These are phyloP conservation scores for Branchipolynoe longqiensis DNA, from an alignment of 2,888 invertebrate species.

Conservation along the genomic window DNA sequence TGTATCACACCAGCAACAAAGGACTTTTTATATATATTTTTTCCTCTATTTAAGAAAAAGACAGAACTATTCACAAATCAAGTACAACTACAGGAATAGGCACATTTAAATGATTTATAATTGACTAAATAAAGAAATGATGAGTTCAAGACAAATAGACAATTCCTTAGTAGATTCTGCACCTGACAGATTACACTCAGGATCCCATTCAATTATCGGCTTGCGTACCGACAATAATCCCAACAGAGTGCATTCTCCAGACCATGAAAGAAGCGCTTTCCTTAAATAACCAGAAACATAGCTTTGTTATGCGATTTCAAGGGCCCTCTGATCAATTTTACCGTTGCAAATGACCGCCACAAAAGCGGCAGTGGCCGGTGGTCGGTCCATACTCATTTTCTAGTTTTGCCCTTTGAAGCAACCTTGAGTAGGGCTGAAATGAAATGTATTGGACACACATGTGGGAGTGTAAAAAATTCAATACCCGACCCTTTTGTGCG, in stretches of 20 bases:
- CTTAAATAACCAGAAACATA: conserved; percentile 44
- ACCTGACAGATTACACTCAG: conserved; percentile 37
- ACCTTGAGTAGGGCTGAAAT: conserved; percentile 30
- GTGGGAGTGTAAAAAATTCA: conserved; percentile 49
- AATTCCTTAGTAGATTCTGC: no score
- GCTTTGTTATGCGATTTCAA: conserved; percentile 51
- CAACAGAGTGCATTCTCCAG: conserved; percentile 33
- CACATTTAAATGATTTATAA: no score
- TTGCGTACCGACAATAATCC: conserved; percentile 1
- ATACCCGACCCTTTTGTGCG: conserved; percentile 31
- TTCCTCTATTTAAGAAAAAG: no score
- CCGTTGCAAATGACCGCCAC: conserved; percentile 34
- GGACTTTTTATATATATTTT: no score
- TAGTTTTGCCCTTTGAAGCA: conserved; percentile 36
- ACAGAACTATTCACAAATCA: no score
- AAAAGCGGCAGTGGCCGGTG: conserved; percentile 2
- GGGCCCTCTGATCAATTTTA: conserved; percentile 51
- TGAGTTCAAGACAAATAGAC: no score
- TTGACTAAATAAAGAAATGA: no score
- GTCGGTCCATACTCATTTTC: conserved; percentile 23
- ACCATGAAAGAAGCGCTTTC: conserved; percentile 25
- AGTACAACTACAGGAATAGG: no score
- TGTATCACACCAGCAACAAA: no score
- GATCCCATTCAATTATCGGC: conserved; percentile 51
- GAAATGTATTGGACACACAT: conserved; percentile 56